These are phyloP conservation scores for Xestia ashworthii DNA, from an alignment of 2,888 invertebrate genomes.

Conservation along the genomic window DNA sequence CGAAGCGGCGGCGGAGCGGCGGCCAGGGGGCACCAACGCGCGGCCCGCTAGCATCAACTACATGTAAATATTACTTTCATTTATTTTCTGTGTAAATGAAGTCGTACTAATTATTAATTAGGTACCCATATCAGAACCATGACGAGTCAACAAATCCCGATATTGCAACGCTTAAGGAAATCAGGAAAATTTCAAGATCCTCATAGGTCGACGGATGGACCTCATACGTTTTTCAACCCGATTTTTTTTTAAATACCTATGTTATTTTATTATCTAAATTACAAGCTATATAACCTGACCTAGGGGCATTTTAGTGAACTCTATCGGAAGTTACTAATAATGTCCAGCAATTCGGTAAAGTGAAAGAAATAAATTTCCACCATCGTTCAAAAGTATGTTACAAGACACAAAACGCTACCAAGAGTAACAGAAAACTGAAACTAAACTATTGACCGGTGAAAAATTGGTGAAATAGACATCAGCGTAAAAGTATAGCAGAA, in stretches of 20 bases:
- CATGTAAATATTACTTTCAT: slow-evolving; percentile 54
- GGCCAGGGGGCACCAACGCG: slow-evolving; percentile 81
- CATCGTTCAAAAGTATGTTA: background rate
- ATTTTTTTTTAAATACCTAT: background rate
- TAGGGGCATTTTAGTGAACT: background rate
- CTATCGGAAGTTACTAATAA: background rate
- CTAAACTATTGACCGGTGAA: background rate
- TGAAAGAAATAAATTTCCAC: background rate
- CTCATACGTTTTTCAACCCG: background rate
- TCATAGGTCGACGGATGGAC: background rate
- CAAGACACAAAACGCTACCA: background rate
- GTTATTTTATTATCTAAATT: background rate
- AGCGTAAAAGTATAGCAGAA: background rate
- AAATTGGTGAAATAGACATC: background rate
- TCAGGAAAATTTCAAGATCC: background rate
- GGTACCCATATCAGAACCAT: background rate
- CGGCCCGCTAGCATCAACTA: slow-evolving; percentile 77
- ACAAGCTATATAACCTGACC: background rate
- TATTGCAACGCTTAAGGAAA: background rate
- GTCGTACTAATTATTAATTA: background rate
- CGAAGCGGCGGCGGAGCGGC: slow-evolving; percentile 90
- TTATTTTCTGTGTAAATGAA: slow-evolving; percentile 13
- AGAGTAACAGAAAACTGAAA: background rate
- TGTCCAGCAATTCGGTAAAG: background rate
- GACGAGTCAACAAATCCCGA: background rate